phyloP scores from a whole-genome alignment of 2,888 invertebrate species.

The Myathropa florea region DNA sequence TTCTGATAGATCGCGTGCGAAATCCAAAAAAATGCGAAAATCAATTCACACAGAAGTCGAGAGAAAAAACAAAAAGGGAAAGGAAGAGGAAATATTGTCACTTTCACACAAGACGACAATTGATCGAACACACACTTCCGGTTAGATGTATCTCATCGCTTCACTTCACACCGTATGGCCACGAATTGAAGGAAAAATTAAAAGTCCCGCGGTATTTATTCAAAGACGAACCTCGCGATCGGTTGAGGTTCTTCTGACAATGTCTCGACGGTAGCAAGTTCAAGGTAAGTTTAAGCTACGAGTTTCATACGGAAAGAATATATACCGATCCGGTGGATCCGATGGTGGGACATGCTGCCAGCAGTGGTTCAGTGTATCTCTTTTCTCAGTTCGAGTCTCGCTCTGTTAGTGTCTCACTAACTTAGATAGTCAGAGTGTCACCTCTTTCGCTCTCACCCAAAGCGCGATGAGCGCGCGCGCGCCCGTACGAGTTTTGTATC shows the following conservation, averaged over 20 bases:
- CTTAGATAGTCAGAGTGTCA: constrained; percentile 1
- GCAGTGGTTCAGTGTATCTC: constrained; percentile 30
- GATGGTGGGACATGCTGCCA: background rate
- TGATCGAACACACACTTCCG: constrained; percentile 46
- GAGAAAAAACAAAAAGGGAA: background rate
- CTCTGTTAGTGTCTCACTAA: constrained; percentile 11
- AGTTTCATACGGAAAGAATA: constrained; percentile 80
- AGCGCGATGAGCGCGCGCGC: background rate
- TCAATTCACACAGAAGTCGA: background rate
- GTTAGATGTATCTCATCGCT: constrained; percentile 42
- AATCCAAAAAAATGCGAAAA: constrained; percentile 6
- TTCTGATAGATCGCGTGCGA: constrained; percentile 32
- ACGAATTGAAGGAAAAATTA: constrained; percentile 10
- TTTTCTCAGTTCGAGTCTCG: constrained; percentile 58
- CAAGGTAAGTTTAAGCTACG: constrained; percentile 81
- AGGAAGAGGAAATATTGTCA: constrained; percentile 18
- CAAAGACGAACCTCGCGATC: constrained; percentile 21
- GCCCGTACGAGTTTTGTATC: constrained; percentile 15
- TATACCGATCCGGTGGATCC: constrained; percentile 74
- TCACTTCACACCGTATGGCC: constrained; percentile 31
- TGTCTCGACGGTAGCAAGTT: constrained; percentile 77
- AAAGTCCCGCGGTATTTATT: constrained; percentile 6
- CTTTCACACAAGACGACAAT: constrained; percentile 51
- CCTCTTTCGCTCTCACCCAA: constrained; percentile 29
- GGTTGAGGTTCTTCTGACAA: constrained; percentile 15